Evolutionary conservation across 2,113 vertebrate genomes (phyloP), one percentile per base, ranked within the genome.

Genomic region (Gadus chalcogrammus): DNA sequence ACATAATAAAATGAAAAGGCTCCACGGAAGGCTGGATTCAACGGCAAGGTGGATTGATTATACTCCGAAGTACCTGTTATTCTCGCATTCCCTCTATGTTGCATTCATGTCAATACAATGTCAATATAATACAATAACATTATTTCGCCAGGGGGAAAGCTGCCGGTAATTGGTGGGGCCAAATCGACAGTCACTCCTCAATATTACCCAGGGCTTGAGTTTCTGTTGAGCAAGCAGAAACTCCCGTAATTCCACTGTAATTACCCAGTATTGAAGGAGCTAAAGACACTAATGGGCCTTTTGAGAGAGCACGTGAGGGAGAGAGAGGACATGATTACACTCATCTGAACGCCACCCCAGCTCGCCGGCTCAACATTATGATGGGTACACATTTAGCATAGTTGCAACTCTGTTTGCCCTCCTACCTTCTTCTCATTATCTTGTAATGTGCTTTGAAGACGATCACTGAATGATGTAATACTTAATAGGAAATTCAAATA

Each of bases 231-330:
- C 62, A 64, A 24, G 24, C 24, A 24, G 24, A 24, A 24, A 24
- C 24, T 3, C 24, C 24, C 24, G 24, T 24, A 75, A 65, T 73
- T 74, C 61, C 76, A 53, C 73, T 77, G 76, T 86, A 88, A 84
- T 90, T 87, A 84, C 68, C 75, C 72, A 81, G 79, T 79, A 81
- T 77, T 82, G 78, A 88, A 84, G 77, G 80, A 85, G 79, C 86
- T 88, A 82, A 85, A 71, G 74, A 69, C 71, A 73, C 69, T 16
- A 56, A 61, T 80, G 66, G 74, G 67, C 68, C 67, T 75, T 35
- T 35, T 1, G 73, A 77, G 72, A 80, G 67, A 56, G 53, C 70
- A 68, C 31, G 24, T 13, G 65, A 79, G 64, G 35, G 56, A 75
- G 60, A 55, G 31, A 74, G 69, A 75, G 65, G 70, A 78, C 75